Evolutionary conservation across 1,140 invertebrate species (phyloP), one percentile per base, ranked within the genome.

Genomic region (Drosophila pseudoananassae): DNA sequence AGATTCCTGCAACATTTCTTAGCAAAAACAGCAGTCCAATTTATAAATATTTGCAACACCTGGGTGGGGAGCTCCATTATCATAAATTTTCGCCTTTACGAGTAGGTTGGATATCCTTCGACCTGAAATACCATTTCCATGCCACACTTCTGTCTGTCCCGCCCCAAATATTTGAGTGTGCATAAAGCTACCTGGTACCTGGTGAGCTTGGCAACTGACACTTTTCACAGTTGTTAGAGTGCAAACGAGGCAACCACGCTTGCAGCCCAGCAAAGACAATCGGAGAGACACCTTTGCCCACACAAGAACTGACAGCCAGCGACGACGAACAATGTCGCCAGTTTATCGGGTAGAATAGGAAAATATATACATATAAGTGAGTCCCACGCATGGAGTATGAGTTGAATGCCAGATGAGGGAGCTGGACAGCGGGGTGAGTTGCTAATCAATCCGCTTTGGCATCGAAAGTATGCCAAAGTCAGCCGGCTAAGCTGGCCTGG

Each of bases 381-480:
- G 73, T 84, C 81, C 68, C 58, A 53, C 53, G 61, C 52, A 66
- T 51, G 51, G 49, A 15, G 50, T 52, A 31, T 61, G 14, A 33
- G 33, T 31, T 75, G 71, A 75, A 75, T 75, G 70, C 59, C 59
- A 75, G 63, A 70, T 70, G 63, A 69, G 66, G 63, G 66, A 33
- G 66, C 63, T 55, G 40, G 40, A n/a, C 40, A 43, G n/a, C 14
- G 40, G 40, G 6, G 50, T 43, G 5, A 60, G 76, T 40, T 76
- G 59, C 75, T 80, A 80, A 76, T 76, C 76, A 73, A 76, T 61
- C 56, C 49, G 61, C 76, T 69, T 43, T 70, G 71, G 64, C 63
- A 70, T 70, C 68, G 76, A 82, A 85, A 87, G 59, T 85, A 88
- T 85, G 82, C 82, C 82, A 85, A 85, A 85, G 82, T 87, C 82